Percentiles rank a stretch among this genome's conserved stretches.
Conservation (phyloP, 2,113 vertebrate genomes). For the Bagarius yarrelli region DNA sequence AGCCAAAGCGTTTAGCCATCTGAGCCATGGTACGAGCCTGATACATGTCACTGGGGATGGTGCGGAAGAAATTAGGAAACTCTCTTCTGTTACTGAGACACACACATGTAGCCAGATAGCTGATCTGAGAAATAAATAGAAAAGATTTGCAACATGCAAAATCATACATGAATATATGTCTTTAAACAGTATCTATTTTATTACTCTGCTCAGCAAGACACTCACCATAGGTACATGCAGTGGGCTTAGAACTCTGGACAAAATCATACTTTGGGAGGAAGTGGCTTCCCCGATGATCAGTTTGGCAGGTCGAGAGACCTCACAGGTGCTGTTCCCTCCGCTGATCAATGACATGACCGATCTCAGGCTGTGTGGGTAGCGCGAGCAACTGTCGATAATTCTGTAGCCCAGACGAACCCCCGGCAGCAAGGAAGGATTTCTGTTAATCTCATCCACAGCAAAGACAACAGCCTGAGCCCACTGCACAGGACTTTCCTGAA, state of each 20-base stretch:
- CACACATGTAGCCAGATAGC: conserved; percentile 70
- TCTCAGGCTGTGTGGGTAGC: conserved; percentile 59
- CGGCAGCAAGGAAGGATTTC: conserved; percentile 62
- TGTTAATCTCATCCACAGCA: conserved; percentile 76
- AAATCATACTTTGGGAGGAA: conserved; percentile 62
- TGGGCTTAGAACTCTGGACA: conserved; percentile 60
- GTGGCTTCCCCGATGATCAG: conserved; percentile 64
- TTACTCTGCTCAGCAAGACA: neutral
- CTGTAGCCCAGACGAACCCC: conserved; percentile 68
- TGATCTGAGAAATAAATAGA: conserved; percentile 60
- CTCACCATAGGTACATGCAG: conserved; percentile 68
- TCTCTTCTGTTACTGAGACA: conserved; percentile 68
- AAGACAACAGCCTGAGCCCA: conserved; percentile 66
- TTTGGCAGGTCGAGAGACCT: conserved; percentile 45
- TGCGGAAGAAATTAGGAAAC: conserved; percentile 74
- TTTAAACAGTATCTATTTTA: neutral
- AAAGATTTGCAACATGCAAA: neutral
- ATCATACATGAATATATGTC: no score
- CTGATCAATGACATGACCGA: conserved; percentile 61
- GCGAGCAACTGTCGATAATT: conserved; percentile 66
- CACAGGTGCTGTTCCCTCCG: conserved; percentile 59
- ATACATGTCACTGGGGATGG: conserved; percentile 73
- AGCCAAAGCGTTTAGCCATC: conserved; percentile 64
- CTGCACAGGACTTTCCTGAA: conserved; percentile 56
- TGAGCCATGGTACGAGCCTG: conserved; percentile 70